These are phyloP conservation scores for Serrognathus titanus DNA, from an alignment of 2,888 invertebrate genomes.

Conservation along the genomic window DNA sequence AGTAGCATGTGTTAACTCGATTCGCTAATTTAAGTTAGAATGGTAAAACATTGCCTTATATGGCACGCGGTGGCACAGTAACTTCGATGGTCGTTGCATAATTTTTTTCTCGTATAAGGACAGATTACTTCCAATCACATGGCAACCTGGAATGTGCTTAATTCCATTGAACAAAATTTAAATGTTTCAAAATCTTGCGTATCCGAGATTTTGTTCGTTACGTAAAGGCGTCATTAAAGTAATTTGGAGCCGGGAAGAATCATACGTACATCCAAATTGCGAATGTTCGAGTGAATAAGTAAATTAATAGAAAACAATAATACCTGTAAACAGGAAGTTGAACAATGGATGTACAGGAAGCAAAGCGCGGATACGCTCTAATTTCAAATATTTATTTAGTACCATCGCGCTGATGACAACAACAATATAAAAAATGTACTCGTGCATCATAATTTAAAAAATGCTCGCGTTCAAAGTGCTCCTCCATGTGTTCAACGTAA, in stretches of 20 bases:
- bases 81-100: conserved; percentile 14
- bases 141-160: conserved; percentile 1
- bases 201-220: too few relatives aligned
- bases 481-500: background rate
- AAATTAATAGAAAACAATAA: conserved; percentile 1
- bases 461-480: background rate
- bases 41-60: conserved; percentile 19
- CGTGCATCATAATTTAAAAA: background rate
- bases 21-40: conserved; percentile 2
- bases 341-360: conserved; percentile 37
- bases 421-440: background rate
- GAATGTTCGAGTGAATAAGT: too few relatives aligned
- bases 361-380: background rate
- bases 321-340: conserved; percentile 28
- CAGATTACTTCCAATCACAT: conserved; percentile 11
- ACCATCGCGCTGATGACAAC: background rate
- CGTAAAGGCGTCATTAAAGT: too few relatives aligned
- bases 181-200: background rate
- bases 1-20: conserved; percentile 16
- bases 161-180: background rate
- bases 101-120: conserved; percentile 17
- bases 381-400: background rate
- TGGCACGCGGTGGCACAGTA: conserved; percentile 16
- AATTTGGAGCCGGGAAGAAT: too few relatives aligned
- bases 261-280: too few relatives aligned